Evolutionary conservation across 2,888 invertebrate genomes (phyloP).

Genomic region (Theretra japonica): DNA sequence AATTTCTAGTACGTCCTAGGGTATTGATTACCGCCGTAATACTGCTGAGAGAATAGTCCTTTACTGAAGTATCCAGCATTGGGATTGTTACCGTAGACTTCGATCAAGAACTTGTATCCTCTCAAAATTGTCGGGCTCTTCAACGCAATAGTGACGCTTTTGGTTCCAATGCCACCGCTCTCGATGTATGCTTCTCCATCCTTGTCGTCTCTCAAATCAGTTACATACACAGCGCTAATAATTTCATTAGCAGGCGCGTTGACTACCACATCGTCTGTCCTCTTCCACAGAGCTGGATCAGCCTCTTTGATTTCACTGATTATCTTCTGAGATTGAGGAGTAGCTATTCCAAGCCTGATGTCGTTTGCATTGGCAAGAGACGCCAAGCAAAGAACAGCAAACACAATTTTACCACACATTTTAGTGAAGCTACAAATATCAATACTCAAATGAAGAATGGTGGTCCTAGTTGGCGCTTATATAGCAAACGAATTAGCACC

Average conservation of each 20-base stretch:
- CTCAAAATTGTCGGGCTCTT: slow-evolving; percentile 70
- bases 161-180: slow-evolving; percentile 68
- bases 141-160: slow-evolving; percentile 65
- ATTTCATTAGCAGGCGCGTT: slow-evolving; percentile 61
- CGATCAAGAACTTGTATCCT: slow-evolving; percentile 71
- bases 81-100: slow-evolving; percentile 62
- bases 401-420: slow-evolving; percentile 35
- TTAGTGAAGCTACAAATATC: neutral
- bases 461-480: slow-evolving; percentile 30
- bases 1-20: slow-evolving; percentile 55
- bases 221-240: slow-evolving; percentile 67
- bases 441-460: neutral
- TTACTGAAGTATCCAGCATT: slow-evolving; percentile 54
- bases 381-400: slow-evolving; percentile 31
- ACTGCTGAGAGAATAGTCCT: slow-evolving; percentile 45
- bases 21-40: slow-evolving; percentile 53
- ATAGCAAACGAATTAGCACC: slow-evolving; percentile 36
- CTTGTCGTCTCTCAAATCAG: slow-evolving; percentile 68
- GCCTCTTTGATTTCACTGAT: slow-evolving; percentile 68
- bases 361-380: slow-evolving; percentile 38
- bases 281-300: slow-evolving; percentile 69
- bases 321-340: slow-evolving; percentile 57
- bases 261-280: slow-evolving; percentile 65
- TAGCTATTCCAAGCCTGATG: slow-evolving; percentile 33
- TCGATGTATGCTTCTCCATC: slow-evolving; percentile 66